Conservation (phyloP, 2,888 invertebrate species). For the Adelognathus sp. region DNA sequence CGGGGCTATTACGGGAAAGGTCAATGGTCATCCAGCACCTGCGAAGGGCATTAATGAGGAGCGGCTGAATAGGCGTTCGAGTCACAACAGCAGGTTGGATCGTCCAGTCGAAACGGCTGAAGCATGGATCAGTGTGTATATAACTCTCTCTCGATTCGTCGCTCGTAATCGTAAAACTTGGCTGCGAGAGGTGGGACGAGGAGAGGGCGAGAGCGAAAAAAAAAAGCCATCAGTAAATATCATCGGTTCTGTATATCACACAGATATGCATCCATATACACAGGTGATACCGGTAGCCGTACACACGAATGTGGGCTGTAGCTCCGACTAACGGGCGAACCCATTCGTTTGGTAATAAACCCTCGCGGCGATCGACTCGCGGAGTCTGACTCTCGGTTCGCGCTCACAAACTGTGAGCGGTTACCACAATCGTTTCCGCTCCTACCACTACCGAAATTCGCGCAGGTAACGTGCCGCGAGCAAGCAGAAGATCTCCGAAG, state of each 20-base stretch:
- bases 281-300: not conserved
- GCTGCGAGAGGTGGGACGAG: not conserved
- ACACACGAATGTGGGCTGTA: not conserved
- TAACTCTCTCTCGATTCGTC: conserved; percentile 16
- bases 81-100: not conserved
- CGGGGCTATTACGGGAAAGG: not conserved
- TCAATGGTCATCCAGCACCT: not conserved
- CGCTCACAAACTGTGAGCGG: not conserved
- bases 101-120: not conserved
- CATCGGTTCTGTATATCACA: not conserved
- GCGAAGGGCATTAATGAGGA: not conserved
- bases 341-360: conserved; percentile 19
- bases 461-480: not conserved
- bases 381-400: not conserved
- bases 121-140: conserved; percentile 2
- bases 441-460: not conserved
- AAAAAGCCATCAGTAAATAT: not conserved
- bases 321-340: not conserved
- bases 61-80: not conserved
- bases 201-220: not conserved
- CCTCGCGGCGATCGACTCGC: not conserved
- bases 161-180: conserved; percentile 2
- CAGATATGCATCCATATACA: not conserved
- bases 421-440: not conserved
- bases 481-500: conserved; percentile 12